Evolutionary conservation across 2,888 invertebrate genomes (phyloP), one percentile per base, ranked within the genome.

Genomic region (Periphyllus acericola): DNA sequence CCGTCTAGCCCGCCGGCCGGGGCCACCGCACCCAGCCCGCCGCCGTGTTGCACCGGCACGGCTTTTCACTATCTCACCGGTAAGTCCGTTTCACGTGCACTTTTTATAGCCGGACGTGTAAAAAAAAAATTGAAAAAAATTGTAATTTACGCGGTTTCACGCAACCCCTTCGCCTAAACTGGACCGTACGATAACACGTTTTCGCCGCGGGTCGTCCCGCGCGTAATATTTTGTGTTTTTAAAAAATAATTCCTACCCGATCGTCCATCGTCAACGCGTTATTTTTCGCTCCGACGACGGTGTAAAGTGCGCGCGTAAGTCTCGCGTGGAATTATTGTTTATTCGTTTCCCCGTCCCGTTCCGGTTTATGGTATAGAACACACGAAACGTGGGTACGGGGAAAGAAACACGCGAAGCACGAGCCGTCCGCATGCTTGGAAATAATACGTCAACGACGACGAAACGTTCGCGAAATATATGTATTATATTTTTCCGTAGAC

Each of bases 1-100:
- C 95, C 95, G 74, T 94, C 94, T 89, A 95, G 95, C 91, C 95
- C 95, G 89, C 95, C 95, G 90, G 95, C 95, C 90, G 95, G 95
- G 90, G 94, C 95, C 89, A 95, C 95, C 90, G 95, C 92, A 85
- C 91, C 92, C 66, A 91, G 91, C 84, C 92, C 92, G 74, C 91
- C 91, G 34, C 91, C 91, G 14, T 88, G 88, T 81, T 80, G 83
- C 75, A 80, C 88, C 72, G 83, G 87, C 89, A 71, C 85, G 3
- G 80, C 87, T 40, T 79, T 85, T 72, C 76, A 80, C 75, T 82
- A 72, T 81, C 89, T 87, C 29, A 87, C 86, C 25, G 86, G 86
- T 87, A 87, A 2, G 66, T 60, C 34, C 19, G 46, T 14, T 46
- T 46, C 29, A 1, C n/a, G 68, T 60, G 0, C 60, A 55, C 19